Base-by-base conservation (phyloP, 2,888 invertebrate species). In the Eurytoma adleriae region DNA sequence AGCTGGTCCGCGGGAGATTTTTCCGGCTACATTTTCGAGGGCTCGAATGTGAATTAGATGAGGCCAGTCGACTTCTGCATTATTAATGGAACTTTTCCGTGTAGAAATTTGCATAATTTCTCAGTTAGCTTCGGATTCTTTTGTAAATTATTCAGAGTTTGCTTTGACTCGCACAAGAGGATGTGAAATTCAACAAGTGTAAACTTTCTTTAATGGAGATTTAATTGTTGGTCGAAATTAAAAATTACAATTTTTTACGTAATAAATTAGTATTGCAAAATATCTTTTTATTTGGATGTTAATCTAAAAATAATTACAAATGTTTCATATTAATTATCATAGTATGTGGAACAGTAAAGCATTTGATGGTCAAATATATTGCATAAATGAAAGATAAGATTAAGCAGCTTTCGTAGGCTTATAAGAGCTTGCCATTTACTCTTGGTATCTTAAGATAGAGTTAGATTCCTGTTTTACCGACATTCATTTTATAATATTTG, bases 1-100 rank as follows among this genome's bases (percentile, higher is more conserved):
- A 79, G 40, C 52, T 48, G 64, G 61, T 72, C 67, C 10, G 64
- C 67, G 74, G 67, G 78, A 68, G 75, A 79, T 73, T 77, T 71
- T 70, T 48, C 40, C 18, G 59, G 56, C 70, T 78, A 71, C 48
- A n/a, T 67, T 66, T 70, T 48, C 14, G 56, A 18, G 77, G 61
- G 48, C 70, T 62, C n/a, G 67, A 70, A 70, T 71, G 70, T 57
- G 50, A 70, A 66, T 78, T 66, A 57, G 70, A 78, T 78, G 59
- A 64, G 62, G n/a, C 20, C n/a, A 12, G 64, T 30, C 10, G 20
- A 2, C 18, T 24, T 40, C 61, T 52, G 57, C 48, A 72, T 78
- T 73, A 73, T 78, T 73, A 56, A 78, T 68, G 68, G 52, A 16
- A 61, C 59, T 62, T 52, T 67, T 24, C 12, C 20, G 61, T 24